Evolutionary conservation across 2,797 vertebrate species (phyloP).

Genomic region (Amazona finschi): DNA sequence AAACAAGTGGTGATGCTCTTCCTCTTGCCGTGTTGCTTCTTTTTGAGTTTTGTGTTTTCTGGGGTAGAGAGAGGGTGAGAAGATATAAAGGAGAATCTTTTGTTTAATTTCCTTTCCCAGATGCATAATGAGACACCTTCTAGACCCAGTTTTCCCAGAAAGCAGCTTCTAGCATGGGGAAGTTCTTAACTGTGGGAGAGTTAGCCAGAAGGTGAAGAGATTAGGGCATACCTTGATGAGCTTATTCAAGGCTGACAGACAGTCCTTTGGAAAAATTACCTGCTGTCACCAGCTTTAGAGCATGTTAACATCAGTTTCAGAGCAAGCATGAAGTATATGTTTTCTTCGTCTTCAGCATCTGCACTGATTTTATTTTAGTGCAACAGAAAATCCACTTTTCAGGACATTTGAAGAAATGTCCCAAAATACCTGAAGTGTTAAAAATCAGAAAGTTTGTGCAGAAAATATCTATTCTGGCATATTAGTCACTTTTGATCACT

Average conservation of each 20-base stretch:
- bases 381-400: not conserved
- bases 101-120: not conserved
- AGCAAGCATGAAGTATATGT: not conserved
- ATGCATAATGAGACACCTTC: not conserved
- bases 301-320: not conserved
- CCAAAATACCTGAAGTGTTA: not conserved
- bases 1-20: fast-evolving
- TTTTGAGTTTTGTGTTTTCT: not conserved
- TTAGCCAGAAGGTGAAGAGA: not conserved
- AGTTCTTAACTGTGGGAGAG: not conserved
- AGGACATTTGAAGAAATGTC: not conserved
- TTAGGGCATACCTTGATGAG: not conserved
- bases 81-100: not conserved
- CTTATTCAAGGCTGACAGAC: not conserved
- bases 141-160: not conserved
- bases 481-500: not conserved
- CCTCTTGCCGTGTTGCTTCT: not conserved
- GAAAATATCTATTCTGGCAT: not conserved
- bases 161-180: not conserved
- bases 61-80: not conserved
- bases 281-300: not conserved
- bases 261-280: not conserved
- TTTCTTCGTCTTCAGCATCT: not conserved
- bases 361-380: not conserved
- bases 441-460: not conserved